phyloP scores from a whole-genome alignment of 2,888 invertebrate species.

The Euclidia mi region DNA sequence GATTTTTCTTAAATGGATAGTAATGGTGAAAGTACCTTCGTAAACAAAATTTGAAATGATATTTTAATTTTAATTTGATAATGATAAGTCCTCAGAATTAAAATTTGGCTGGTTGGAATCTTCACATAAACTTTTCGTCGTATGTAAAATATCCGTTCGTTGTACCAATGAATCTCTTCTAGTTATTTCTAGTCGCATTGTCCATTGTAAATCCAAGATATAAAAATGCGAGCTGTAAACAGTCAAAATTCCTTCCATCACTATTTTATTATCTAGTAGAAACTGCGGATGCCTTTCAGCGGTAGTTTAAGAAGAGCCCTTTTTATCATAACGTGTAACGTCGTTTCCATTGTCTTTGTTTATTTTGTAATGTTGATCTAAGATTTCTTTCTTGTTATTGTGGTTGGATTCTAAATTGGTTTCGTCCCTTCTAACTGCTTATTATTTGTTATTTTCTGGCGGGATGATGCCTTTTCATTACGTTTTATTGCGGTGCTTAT shows the following conservation, averaged over 20 bases:
- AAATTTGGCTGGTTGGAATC: too few relatives aligned
- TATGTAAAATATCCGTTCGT: background rate
- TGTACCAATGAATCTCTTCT: constrained; percentile 35
- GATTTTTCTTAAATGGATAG: too few relatives aligned
- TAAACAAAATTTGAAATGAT: too few relatives aligned
- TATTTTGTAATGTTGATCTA: constrained; percentile 29
- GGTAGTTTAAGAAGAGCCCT: constrained; percentile 41
- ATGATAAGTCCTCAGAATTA: too few relatives aligned
- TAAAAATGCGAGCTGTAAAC: constrained; percentile 63
- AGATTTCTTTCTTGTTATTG: constrained; percentile 26
- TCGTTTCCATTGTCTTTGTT: constrained; percentile 43
- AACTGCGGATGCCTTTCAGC: constrained; percentile 44
- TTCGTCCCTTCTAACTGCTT: constrained; percentile 17
- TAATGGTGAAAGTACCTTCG: too few relatives aligned
- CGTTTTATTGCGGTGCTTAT: constrained; percentile 5
- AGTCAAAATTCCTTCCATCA: constrained; percentile 58
- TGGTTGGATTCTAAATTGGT: constrained; percentile 20
- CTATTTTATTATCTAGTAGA: constrained; percentile 61
- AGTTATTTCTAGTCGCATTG: constrained; percentile 55
- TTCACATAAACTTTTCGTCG: too few relatives aligned
- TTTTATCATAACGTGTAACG: constrained; percentile 57
- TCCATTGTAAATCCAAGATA: constrained; percentile 65
- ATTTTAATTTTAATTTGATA: too few relatives aligned
- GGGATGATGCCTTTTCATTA: constrained; percentile 7
- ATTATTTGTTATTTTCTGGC: constrained; percentile 27